Base-by-base conservation (phyloP, 2,113 vertebrate genomes). In the Pipra filicauda region DNA sequence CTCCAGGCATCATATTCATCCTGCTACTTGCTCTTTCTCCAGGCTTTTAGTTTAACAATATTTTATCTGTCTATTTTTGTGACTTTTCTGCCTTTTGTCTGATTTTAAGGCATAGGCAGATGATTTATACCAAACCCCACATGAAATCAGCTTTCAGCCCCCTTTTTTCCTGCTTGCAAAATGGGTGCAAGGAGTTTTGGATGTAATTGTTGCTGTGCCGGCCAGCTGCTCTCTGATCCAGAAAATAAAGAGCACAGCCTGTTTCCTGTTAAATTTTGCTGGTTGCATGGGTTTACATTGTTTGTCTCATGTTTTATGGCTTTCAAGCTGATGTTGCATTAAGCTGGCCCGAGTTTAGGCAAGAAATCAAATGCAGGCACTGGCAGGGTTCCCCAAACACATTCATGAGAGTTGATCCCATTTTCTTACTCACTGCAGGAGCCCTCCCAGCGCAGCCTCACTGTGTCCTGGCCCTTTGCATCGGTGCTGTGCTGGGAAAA, bases 301-400 rank as follows among this genome's bases (percentile, higher is more conserved):
- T 92, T 93, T 95, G 55, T 48, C 89, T 94, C 61, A 0, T 87
- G 71, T 85, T 93, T 93, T 93, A 88, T 71, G 69, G 87, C 95
- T 85, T 89, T 89, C 92, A 79, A 85, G 89, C 81, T 72, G 95
- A 91, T 70, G 72, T 65, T 93, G 85, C 49, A 23, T 84, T 93
- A 49, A 86, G 83, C 84, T 93, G 94, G 51, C 85, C 21, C n/a
- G 85, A 70, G 70, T 11, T 61, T 39, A 80, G 93, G 94, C 84
- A 71, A 95, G 75, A 91, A 90, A 92, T 95, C 81, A 89, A 73
- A 55, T 41, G 46, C 91, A 96, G 95, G 83, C 92, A 16, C 91
- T 95, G 94, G 88, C 95, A 91, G 75, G 30, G 31, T 58, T 75
- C 91, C 91, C 83, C 85, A 20, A 8, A 7, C 2, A 51, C 80